Evolutionary conservation across 2,888 invertebrate genomes (phyloP), one percentile per base, ranked within the genome.

Genomic region (Tuberolachnus salignus): DNA sequence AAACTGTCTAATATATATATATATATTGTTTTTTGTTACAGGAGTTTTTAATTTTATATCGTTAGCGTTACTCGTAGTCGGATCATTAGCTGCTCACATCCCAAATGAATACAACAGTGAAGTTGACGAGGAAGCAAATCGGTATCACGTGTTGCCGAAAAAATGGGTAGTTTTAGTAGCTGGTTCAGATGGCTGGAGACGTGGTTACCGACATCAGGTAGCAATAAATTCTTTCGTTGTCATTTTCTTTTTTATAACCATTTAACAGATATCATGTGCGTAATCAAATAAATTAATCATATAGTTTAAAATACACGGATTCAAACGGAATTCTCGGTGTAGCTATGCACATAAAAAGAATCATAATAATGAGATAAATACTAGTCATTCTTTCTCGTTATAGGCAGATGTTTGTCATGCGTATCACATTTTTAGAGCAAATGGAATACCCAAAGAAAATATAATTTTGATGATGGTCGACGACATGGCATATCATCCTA

Each of bases 391-490:
- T 10, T 61, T 55, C 57, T 66, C 73, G 26, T 75, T 80, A 13
- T 14, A 81, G 81, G 80, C 81, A 46, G 81, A 81, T 14, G 63
- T 81, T 53, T 80, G 80, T 53, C 81, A 81, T 23, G 81, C 81
- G 2, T 81, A 80, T 55, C 81, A 81, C 57, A 81, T 81, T 66
- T 10, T 80, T 4, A 71, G 34, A 66, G 16, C 26, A 44, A 64
- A 80, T 34, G 73, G 73, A 13, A 66, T 81, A 53, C 81, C 80
- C 4, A 55, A 59, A 66, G 87, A 88, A 80, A 85, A 87, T 70
- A 90, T 90, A 75, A 86, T 90, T 80, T 87, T 88, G 1, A 88
- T 90, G 88, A 89, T 90, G 89, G 88, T 86, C 82, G 89, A 90
- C 84, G 90, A 90, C 83, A 87, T 90, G 78, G 89, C 89, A 1